phyloP scores from a whole-genome alignment of 30 jellyfish, hydroid and myxozoan genomes.

The Hydractinia echinata region DNA sequence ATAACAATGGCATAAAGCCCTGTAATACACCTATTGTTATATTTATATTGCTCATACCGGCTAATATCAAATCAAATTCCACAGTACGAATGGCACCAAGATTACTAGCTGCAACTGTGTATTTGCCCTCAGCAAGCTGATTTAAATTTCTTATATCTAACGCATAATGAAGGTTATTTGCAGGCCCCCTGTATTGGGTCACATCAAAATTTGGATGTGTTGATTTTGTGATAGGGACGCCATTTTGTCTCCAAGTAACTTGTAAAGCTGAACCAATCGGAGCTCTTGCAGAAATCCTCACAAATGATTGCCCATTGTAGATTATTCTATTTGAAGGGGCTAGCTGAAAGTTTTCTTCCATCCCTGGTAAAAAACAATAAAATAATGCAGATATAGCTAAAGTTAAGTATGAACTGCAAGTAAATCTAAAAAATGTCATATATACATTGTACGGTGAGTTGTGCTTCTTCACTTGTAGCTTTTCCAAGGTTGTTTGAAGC shows the following conservation, averaged over 20 bases:
- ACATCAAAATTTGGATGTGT: slow-evolving; percentile 10
- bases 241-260: not conserved
- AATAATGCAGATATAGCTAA: too few relatives aligned
- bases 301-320: not conserved
- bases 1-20: too few relatives aligned
- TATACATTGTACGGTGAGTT: slow-evolving; percentile 31
- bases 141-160: slow-evolving; percentile 22
- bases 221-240: not conserved
- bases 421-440: not conserved
- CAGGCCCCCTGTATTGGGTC: slow-evolving; percentile 26
- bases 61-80: slow-evolving; percentile 7
- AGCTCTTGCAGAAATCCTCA: slow-evolving; percentile 10
- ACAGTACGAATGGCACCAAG: slow-evolving; percentile 14
- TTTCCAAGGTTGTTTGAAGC: slow-evolving; percentile 18
- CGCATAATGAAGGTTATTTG: slow-evolving; percentile 9
- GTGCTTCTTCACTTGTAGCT: slow-evolving; percentile 20
- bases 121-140: not conserved
- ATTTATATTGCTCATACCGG: slow-evolving; percentile 21
- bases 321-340: slow-evolving; percentile 7
- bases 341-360: slow-evolving; percentile 17
- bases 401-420: too few relatives aligned
- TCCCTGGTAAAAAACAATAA: slow-evolving; percentile 19
- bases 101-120: slow-evolving; percentile 18
- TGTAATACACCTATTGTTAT: too few relatives aligned
- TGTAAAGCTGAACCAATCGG: slow-evolving; percentile 24